Evolutionary conservation across 1,140 invertebrate species (phyloP).

Genomic region (Daktulosphaira vitifoliae): DNA sequence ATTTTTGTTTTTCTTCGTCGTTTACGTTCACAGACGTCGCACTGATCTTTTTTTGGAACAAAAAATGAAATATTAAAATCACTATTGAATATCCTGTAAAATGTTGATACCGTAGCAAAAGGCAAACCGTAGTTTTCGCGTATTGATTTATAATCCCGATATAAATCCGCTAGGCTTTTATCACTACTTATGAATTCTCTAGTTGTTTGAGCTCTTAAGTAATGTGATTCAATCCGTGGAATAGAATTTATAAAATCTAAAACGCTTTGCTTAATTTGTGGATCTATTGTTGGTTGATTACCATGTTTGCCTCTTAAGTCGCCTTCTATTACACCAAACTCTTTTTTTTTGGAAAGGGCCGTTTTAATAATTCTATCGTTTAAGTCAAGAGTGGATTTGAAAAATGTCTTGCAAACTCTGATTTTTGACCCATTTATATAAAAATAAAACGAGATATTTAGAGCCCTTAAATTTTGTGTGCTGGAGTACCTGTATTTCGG

Average conservation of each 20-base stretch:
- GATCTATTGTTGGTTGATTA: conserved; percentile 3
- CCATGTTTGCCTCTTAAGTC: conserved; percentile 15
- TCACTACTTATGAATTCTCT: conserved; percentile 14
- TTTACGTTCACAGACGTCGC: too few relatives aligned
- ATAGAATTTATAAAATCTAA: conserved; percentile 15
- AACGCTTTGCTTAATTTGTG: conserved; percentile 1
- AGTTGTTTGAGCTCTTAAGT: conserved; percentile 1
- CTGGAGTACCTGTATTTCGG: too few relatives aligned
- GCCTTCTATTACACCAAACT: neutral
- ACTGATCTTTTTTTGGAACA: too few relatives aligned
- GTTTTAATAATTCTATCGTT: conserved; percentile 16
- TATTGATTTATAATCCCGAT: conserved; percentile 17
- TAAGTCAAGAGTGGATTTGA: too few relatives aligned
- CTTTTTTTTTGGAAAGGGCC: neutral
- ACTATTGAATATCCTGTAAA: too few relatives aligned
- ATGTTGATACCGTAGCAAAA: conserved; percentile 11
- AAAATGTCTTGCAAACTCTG: too few relatives aligned
- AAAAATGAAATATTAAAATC: too few relatives aligned
- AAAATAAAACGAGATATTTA: too few relatives aligned
- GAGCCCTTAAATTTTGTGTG: too few relatives aligned
- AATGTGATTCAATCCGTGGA: conserved; percentile 21
- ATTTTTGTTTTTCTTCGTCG: too few relatives aligned
- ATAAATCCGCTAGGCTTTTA: conserved; percentile 24
- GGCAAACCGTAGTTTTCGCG: neutral
- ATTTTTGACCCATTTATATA: neutral